These are phyloP conservation scores for Falco concolor DNA, from an alignment of 2,797 vertebrate species.

Conservation along the genomic window DNA sequence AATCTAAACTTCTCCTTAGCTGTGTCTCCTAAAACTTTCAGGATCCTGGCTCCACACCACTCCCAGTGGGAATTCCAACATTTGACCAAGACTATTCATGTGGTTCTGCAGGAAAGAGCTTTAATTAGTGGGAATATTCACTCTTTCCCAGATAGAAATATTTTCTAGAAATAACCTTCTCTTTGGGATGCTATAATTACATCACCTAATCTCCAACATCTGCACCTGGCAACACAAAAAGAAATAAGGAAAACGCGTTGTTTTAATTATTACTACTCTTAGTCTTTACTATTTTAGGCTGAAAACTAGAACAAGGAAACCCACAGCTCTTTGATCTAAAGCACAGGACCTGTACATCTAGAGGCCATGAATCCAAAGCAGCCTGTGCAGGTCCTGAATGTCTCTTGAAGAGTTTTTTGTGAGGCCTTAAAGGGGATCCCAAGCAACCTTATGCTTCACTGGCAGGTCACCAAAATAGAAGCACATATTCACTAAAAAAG, in stretches of 20 bases:
- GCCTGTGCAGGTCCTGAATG: background rate
- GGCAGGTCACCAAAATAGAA: background rate
- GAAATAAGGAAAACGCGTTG: accelerated
- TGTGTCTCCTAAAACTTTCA: background rate
- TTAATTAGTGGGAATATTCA: background rate
- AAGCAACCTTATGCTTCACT: background rate
- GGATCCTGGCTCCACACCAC: background rate
- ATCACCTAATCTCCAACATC: background rate
- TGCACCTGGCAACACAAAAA: background rate
- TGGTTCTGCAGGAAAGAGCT: background rate
- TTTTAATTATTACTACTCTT: background rate
- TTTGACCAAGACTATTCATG: background rate
- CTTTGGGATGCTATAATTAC: background rate
- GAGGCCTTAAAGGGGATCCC: background rate
- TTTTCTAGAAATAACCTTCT: background rate
- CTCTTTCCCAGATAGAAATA: background rate
- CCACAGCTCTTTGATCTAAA: background rate
- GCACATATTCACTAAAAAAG: background rate
- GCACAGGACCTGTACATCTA: background rate
- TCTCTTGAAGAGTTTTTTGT: background rate
- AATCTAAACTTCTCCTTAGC: background rate
- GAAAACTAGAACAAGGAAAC: background rate
- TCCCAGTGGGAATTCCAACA: background rate
- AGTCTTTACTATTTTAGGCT: background rate
- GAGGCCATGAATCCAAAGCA: background rate